A percentile compares a stretch with the other conserved stretches of the same genome.
These are phyloP conservation scores for Aramus guarauna DNA, from an alignment of 2,113 vertebrate species.

Conservation along the genomic window DNA sequence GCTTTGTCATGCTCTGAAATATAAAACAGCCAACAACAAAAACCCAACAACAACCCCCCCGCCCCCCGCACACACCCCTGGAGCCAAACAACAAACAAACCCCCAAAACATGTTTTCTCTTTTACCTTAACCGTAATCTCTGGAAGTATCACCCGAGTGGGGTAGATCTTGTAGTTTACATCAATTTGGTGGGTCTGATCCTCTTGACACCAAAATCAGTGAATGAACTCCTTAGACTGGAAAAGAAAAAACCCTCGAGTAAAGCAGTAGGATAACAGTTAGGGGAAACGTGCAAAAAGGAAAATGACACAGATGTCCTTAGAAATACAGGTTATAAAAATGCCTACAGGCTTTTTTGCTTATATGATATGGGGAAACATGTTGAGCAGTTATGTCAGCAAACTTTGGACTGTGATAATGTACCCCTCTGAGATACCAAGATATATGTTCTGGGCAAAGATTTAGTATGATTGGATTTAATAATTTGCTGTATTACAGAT, in stretches of 20 bases:
- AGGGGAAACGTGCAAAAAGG: not conserved
- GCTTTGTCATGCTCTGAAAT: not conserved
- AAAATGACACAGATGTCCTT: not conserved
- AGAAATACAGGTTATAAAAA: not conserved
- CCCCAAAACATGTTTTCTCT: not conserved
- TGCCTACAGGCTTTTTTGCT: not conserved
- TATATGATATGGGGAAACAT: not conserved
- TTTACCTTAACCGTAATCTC: not conserved
- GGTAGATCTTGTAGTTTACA: not conserved
- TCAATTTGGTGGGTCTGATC: not conserved
- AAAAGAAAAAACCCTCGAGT: too few relatives aligned
- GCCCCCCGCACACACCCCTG: too few relatives aligned
- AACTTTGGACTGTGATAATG: not conserved
- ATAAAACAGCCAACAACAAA: not conserved
- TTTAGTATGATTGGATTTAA: not conserved
- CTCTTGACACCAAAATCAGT: not conserved
- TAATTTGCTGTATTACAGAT: not conserved
- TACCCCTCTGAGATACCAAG: not conserved
- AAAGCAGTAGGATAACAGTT: not conserved
- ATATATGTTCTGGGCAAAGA: not conserved
- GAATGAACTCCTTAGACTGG: not conserved
- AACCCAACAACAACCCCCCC: not conserved
- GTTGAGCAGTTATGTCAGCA: not conserved
- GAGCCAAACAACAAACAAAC: not conserved
- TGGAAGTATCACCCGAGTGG: not conserved